Base-by-base conservation (phyloP, 2,888 invertebrate species). In the Phorcus lineatus region DNA sequence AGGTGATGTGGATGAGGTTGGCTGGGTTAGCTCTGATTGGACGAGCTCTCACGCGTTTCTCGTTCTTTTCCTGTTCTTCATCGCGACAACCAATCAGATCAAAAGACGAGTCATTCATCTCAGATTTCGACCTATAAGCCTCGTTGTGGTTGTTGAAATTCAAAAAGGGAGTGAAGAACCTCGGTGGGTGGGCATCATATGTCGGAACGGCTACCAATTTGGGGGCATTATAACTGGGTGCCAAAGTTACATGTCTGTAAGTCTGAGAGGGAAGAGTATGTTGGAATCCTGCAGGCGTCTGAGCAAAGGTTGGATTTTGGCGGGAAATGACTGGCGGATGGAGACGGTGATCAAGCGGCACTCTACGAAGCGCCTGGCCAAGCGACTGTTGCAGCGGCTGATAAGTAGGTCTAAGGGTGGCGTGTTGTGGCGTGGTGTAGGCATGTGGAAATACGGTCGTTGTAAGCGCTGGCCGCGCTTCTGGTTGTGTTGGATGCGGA, bases 11-110 rank as follows among this genome's bases (percentile, higher is more conserved):
- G 40, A 78, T 78, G 13, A 78, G 62, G 17, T 78, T 78, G 57
- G 77, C 77, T 24, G 77, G 62, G 47, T 78, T 78, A 66, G 77
- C 77, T n/a, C 66, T 47, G 47, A 78, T 66, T 66, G 77, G 77
- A 7, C 77, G 77, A 78, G 66, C 77, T 70, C 70, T 31, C 3
- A 13, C 70, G 36, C 36, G 40, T 70, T 36, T 70, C 16, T 70
- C 70, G n/a, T 4, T 22, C 40, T 11, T 19, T 11, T 70, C 70
- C 70, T 4, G 31, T 11, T 70, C 70, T 2, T 70, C 70, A 28
- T 70, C 70, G 13, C 36, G 40, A 17, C 17, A 28, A 24, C 67
- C 67, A 28, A 31, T 28, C 4, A 28, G 24, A 36, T 70, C 70
- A 70, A 40, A 17, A 0, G 70, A 70, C 70, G 70, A 40, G 17